phyloP scores from a whole-genome alignment of 2,888 invertebrate genomes.

The Caenorhabditis sp. region DNA sequence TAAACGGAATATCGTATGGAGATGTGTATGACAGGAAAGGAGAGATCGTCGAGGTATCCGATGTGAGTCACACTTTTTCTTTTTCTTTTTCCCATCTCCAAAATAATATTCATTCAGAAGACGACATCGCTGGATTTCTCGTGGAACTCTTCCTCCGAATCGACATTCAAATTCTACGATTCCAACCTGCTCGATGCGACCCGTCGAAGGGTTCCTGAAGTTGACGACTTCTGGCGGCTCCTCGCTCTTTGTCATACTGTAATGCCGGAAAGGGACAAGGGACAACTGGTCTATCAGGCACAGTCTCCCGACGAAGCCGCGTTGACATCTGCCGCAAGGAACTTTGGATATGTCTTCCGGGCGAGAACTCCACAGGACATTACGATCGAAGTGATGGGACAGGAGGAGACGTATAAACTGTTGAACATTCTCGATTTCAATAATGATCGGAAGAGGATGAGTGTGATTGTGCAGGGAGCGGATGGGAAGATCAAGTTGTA shows the following conservation, averaged over 20 bases:
- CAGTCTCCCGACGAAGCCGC: conserved; percentile 99
- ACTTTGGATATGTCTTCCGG: conserved; percentile 98
- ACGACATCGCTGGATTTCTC: conserved; percentile 89
- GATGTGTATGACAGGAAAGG: conserved; percentile 86
- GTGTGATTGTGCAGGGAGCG: conserved; percentile 87
- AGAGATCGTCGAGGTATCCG: conserved; percentile 75
- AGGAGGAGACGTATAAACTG: conserved; percentile 89
- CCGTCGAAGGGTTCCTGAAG: conserved; percentile 67
- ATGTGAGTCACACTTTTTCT: no score
- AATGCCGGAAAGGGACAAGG: conserved; percentile 88
- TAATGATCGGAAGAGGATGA: conserved; percentile 99
- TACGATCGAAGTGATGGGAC: conserved; percentile 85
- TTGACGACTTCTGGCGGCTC: conserved; percentile 86
- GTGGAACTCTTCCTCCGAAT: conserved; percentile 92
- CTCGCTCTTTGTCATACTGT: conserved; percentile 98
- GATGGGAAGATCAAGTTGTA: conserved; percentile 88
- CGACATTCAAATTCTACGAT: conserved; percentile 96
- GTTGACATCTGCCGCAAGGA: conserved; percentile 96
- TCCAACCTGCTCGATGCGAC: conserved; percentile 91
- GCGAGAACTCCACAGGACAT: conserved; percentile 85
- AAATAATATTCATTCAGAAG: conserved; percentile 60
- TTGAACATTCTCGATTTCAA: conserved; percentile 99
- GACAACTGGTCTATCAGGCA: conserved; percentile 86
- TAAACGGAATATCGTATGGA: conserved; percentile 93
- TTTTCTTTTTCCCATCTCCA: no score